A percentile compares a stretch with the other conserved stretches of the same genome.
phyloP scores from a whole-genome alignment of 2,113 vertebrate species.

The Cottus gobio region DNA sequence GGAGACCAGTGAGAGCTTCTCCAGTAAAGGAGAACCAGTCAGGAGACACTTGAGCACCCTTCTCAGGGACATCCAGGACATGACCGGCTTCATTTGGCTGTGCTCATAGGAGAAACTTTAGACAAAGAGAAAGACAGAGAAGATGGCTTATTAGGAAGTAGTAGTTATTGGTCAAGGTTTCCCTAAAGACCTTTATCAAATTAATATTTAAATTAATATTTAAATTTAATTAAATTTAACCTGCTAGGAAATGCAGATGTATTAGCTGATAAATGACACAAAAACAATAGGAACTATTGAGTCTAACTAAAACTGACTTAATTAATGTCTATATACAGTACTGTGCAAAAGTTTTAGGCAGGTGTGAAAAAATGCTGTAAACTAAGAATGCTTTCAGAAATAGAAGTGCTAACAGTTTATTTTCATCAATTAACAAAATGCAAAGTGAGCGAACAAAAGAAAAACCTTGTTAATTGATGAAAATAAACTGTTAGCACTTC shows the following conservation, averaged over 20 bases:
- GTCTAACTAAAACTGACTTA: background rate
- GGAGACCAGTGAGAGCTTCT: constrained; percentile 78
- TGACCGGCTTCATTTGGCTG: constrained; percentile 63
- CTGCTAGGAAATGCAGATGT: background rate
- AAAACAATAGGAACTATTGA: background rate
- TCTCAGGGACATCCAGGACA: constrained; percentile 75
- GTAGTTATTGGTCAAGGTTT: background rate
- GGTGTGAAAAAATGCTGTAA: no score
- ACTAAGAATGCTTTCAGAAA: no score
- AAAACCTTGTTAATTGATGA: no score
- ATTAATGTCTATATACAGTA: no score
- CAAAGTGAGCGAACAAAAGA: no score
- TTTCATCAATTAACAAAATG: no score
- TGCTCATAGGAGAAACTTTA: constrained; percentile 77
- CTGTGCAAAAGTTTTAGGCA: no score
- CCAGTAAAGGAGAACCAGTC: constrained; percentile 71
- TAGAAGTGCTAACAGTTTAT: no score
- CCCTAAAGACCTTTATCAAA: background rate
- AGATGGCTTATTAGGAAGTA: background rate
- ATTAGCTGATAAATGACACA: background rate
- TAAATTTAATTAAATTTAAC: background rate
- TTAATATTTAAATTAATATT: no score
- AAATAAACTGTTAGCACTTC: no score
- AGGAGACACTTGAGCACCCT: constrained; percentile 71
- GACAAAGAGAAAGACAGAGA: constrained; percentile 24